These are phyloP conservation scores for Threskiornis aethiopicus DNA, from an alignment of 2,797 vertebrate species.

Conservation along the genomic window DNA sequence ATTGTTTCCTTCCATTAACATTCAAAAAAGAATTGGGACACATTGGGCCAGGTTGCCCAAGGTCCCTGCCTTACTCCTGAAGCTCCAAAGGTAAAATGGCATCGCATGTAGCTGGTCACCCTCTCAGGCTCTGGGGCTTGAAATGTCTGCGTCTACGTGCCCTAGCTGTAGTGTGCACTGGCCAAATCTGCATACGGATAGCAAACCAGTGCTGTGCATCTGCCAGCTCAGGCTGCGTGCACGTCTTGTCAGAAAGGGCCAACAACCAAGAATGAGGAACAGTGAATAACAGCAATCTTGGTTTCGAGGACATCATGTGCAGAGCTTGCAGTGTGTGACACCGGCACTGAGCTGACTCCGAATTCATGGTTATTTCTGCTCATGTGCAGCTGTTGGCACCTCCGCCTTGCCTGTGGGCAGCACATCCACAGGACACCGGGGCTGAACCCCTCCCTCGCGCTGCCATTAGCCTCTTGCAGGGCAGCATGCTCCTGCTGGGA, in stretches of 20 bases:
- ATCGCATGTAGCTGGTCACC: rapidly evolving
- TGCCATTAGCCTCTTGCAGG: background rate
- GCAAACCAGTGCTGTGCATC: background rate
- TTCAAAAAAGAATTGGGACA: background rate
- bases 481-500: background rate
- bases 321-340: background rate
- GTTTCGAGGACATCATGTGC: background rate
- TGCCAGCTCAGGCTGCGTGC: background rate
- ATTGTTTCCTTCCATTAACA: background rate
- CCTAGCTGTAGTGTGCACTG: background rate
- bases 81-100: background rate
- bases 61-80: background rate
- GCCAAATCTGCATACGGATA: background rate
- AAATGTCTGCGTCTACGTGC: rapidly evolving
- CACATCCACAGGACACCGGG: background rate
- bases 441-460: background rate
- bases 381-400: background rate
- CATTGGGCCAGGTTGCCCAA: background rate
- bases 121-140: background rate
- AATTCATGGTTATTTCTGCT: background rate
- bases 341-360: background rate
- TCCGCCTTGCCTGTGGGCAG: background rate
- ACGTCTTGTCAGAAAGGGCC: background rate
- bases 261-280: conserved; percentile 3
- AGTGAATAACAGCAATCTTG: background rate